Evolutionary conservation across 2,113 vertebrate genomes (phyloP), one percentile per base, ranked within the genome.

Genomic region (Bos indicus): DNA sequence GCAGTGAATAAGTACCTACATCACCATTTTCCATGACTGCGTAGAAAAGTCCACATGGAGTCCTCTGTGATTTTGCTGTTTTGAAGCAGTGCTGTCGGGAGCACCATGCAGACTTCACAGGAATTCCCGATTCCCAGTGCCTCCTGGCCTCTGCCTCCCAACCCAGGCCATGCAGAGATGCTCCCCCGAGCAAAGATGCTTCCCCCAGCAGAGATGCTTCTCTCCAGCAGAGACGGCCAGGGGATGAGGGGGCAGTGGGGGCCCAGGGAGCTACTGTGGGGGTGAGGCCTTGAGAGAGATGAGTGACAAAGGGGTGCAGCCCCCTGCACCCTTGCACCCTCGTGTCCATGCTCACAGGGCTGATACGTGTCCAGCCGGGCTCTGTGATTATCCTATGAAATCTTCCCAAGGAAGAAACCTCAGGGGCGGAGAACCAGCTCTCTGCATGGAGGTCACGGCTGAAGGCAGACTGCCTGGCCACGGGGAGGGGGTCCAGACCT

Each of bases 281-380:
- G 4, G 33, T 67, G 17, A 82, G 30, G 26, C 28, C 60, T 28
- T 15, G 28, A 92, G 28, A 40, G 56, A 88, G 12, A 33, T 51
- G 30, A 67, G 36, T 19, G 43, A 46, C 71, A 67, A 67, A 1
- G 11, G 13, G 10, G 33, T 30, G 14, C 77, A 54, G 25, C 46
- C 57, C 23, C 57, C 16, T 5, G 14, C 14, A 13, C 0, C 57
- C 84, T n/a, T 15, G 9, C 9, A 25, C 19, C 19, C 13, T 36
- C 0, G 0, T 4, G 26, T 10, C 1, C 1, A 51, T 78, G 86
- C 12, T 77, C 9, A n/a, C 6, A 2, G 26, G 57, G 48, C n/a
- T 30, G 13, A 67, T 36, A 52, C 0, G 6, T 74, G 5, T 43
- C 26, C 10, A 6, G 5, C 21, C 6, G 14, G 21, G 15, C 2